A percentile compares a stretch with the other conserved stretches of the same genome.
Evolutionary conservation across 92 coral and sea anemone species (phyloP).

Genomic region (Montipora capitata): DNA sequence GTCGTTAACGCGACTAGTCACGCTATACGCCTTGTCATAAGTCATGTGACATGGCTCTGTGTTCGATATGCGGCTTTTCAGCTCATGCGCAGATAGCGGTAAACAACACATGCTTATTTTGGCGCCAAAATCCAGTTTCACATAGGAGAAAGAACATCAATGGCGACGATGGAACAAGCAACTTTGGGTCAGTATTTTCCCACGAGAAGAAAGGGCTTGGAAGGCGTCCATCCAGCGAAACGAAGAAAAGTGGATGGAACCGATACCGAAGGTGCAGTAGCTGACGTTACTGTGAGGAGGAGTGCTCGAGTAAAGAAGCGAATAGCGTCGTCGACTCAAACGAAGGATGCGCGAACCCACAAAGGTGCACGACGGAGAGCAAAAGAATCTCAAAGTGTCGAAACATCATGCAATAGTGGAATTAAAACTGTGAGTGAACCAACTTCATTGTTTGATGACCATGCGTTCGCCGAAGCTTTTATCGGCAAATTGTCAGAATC

Average conservation of each 20-base stretch:
- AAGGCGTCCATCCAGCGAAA: slow-evolving; percentile 94
- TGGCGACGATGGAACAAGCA: slow-evolving; percentile 88
- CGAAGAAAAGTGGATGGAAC: slow-evolving; percentile 83
- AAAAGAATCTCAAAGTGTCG: slow-evolving; percentile 39
- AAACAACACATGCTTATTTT: slow-evolving; percentile 72
- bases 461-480: slow-evolving; percentile 73
- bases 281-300: slow-evolving; percentile 21
- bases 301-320: slow-evolving; percentile 22
- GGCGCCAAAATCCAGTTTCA: slow-evolving; percentile 82
- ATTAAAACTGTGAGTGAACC: slow-evolving; percentile 65
- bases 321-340: slow-evolving; percentile 20
- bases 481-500: slow-evolving; percentile 49
- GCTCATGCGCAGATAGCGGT: slow-evolving; percentile 26
- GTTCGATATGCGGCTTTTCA: too few species aligned
- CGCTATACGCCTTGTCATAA: too few species aligned
- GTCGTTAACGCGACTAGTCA: too few species aligned
- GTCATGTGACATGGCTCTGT: too few species aligned
- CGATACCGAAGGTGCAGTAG: slow-evolving; percentile 9
- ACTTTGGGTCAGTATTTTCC: slow-evolving; percentile 89
- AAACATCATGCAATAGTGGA: slow-evolving; percentile 21
- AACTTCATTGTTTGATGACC: slow-evolving; percentile 91
- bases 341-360: slow-evolving; percentile 38
- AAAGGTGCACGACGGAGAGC: slow-evolving; percentile 53
- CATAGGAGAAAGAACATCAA: slow-evolving; percentile 11
- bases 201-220: slow-evolving; percentile 85